These are phyloP conservation scores for Phalloptychus januarius DNA, from an alignment of 2,797 vertebrate genomes.

Conservation along the genomic window DNA sequence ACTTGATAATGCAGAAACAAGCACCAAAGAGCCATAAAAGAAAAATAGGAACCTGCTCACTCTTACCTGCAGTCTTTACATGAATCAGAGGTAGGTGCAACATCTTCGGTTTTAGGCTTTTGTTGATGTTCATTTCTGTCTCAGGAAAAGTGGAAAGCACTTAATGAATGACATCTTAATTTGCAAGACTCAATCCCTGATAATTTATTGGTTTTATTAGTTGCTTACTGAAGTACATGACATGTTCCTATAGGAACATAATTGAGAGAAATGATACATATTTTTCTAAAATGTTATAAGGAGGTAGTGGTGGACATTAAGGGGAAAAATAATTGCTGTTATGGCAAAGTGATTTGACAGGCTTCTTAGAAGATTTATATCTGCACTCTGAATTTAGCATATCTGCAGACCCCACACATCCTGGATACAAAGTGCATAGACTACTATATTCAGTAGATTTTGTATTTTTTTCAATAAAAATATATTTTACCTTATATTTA, in stretches of 20 bases:
- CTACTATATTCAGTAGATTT: no score
- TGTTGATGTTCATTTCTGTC: slow-evolving; percentile 43
- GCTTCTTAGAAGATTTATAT: no score
- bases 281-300: no score
- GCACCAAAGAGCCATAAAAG: background rate
- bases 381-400: no score
- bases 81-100: background rate
- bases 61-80: slow-evolving; percentile 68
- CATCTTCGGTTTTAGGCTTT: slow-evolving; percentile 18
- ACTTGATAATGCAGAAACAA: background rate
- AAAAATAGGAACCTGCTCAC: background rate
- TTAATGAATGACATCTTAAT: background rate
- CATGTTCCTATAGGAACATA: background rate
- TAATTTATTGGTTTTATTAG: background rate
- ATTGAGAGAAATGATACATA: background rate
- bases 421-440: no score
- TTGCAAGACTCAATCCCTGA: background rate
- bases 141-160: background rate
- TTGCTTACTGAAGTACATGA: background rate
- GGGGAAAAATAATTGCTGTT: no score
- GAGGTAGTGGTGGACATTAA: no score
- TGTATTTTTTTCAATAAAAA: no score
- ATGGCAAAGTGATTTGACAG: no score
- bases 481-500: no score
- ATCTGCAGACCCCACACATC: no score